These are phyloP conservation scores for Todiramphus saurophagus DNA, from an alignment of 2,113 vertebrate genomes.

Conservation along the genomic window DNA sequence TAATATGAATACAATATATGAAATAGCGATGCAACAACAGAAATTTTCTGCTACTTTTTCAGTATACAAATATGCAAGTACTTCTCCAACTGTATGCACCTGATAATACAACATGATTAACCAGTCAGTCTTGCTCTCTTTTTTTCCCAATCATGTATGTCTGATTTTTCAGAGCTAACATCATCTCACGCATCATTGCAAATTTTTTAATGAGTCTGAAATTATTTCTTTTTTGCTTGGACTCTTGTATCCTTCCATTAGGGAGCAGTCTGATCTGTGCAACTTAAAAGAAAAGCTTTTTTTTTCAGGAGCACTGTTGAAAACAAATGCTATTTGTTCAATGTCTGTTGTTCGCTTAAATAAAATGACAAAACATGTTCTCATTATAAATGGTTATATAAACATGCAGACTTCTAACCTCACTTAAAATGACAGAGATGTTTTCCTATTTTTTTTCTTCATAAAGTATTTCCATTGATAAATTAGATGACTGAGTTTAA, in stretches of 20 bases:
- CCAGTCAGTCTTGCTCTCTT: not conserved
- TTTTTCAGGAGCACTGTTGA: not conserved
- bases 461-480: not conserved
- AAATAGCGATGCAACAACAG: not conserved
- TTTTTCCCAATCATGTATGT: not conserved
- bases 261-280: not conserved
- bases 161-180: not conserved
- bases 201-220: not conserved
- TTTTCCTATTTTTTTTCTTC: not conserved
- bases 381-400: conserved; percentile 28
- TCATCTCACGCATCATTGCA: not conserved
- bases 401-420: not conserved
- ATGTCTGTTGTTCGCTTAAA: conserved; percentile 10
- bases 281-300: not conserved
- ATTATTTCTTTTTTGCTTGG: not conserved
- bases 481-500: not conserved
- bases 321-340: not conserved
- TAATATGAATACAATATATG: not conserved
- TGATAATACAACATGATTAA: not conserved
- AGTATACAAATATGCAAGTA: not conserved
- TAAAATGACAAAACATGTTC: not conserved
- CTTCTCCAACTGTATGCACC: not conserved
- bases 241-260: not conserved
- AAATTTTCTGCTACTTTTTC: not conserved
- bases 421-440: not conserved